Evolutionary conservation across 1,140 invertebrate genomes (phyloP), one percentile per base, ranked within the genome.

Genomic region (Babylonia areolata): DNA sequence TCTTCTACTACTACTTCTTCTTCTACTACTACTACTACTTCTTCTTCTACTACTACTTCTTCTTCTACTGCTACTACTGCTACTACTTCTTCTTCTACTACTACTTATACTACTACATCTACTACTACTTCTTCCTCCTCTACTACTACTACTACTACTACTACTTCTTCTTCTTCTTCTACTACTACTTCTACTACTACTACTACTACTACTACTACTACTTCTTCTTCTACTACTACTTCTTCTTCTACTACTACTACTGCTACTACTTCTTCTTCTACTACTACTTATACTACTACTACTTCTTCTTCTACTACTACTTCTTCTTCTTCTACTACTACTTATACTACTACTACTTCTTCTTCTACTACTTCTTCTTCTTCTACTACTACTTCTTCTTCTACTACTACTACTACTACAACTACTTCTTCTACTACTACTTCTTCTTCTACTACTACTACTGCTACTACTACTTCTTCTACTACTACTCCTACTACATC

Each of bases 121-220:
- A 51, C 20, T 51, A 20, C 9, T 51, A 51, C 46, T 51, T 51
- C 46, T 51, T 51, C 46, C 46, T 51, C 71, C 28, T 33, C 71
- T 75, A 75, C 71, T 75, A 85, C 84, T 85, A 51, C 35, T 85
- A 11, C 84, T 85, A 51, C 84, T 85, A 78, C 84, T 85, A 85
- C 37, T 42, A 85, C 84, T 51, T 81, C 58, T 51, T 6, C 46
- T 51, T 6, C 46, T 51, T 6, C 46, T 51, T 6, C 46, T 51
- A 20, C 20, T 51, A 20, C 46, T 51, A 20, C 46, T 51, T 6
- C 46, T 51, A 20, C 46, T 51, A 20, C 46, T 51, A 78, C 84
- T 51, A 79, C 84, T 85, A 85, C 84, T 79, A 78, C 84, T 85
- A 79, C 84, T 85, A 85, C 84, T 85, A 79, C 84, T 85, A 85